Percentiles rank a stretch among this genome's conserved stretches.
phyloP scores from a whole-genome alignment of 2,113 vertebrate genomes.

The Raja brachyura region DNA sequence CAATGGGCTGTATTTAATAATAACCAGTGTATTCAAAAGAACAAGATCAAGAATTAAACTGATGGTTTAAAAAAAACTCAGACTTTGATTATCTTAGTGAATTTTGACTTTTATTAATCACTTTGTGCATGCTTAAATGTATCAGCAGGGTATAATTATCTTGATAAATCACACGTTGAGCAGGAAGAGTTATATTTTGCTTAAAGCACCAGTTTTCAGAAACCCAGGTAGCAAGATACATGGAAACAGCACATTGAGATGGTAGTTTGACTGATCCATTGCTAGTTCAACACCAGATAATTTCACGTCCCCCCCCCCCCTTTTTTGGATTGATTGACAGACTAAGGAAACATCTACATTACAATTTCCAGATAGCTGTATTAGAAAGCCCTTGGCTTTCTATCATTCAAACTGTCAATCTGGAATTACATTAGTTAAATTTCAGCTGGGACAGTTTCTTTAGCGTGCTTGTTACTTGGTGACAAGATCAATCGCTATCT shows the following conservation, averaged over 20 bases:
- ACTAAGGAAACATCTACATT: not conserved
- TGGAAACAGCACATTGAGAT: not conserved
- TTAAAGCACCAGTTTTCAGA: not conserved
- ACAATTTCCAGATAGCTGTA: not conserved
- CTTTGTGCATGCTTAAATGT: not conserved
- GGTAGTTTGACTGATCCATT: not conserved
- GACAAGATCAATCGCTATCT: not conserved
- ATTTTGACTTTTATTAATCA: not conserved
- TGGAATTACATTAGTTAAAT: not conserved
- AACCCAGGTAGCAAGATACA: not conserved
- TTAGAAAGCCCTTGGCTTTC: not conserved
- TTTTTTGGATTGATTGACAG: not conserved
- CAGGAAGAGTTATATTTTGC: not conserved
- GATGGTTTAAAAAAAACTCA: too few species aligned
- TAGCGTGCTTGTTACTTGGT: not conserved
- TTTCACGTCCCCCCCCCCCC: not conserved
- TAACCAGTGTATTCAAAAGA: too few species aligned
- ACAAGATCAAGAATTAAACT: too few species aligned
- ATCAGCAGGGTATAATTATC: not conserved
- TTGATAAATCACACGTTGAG: not conserved
- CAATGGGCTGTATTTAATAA: too few species aligned
- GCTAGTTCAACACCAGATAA: not conserved
- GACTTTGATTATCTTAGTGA: not conserved
- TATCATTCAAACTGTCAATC: constrained; percentile 1
- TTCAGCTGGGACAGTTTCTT: constrained; percentile 10